Evolutionary conservation across 2,797 vertebrate genomes (phyloP), one percentile per base, ranked within the genome.

Genomic region (Mormyrus proboscirostris): DNA sequence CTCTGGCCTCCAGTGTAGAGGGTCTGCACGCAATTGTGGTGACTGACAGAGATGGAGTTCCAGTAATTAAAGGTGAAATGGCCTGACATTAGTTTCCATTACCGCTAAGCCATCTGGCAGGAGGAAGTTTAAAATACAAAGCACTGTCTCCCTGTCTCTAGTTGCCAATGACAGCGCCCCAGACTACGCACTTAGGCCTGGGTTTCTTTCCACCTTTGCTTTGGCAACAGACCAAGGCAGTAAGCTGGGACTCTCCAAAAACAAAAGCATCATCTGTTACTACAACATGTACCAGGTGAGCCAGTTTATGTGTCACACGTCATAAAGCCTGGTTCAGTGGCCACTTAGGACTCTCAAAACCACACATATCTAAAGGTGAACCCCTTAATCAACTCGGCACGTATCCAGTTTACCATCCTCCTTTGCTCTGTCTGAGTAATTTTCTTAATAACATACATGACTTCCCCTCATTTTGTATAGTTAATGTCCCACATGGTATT

Each of bases 251-350:
- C 97, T 99, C 51, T 99, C 98, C 88, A 99, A 99, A 94, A 99
- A 99, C 93, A 99, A 99, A 93, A 99, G 98, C 90, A 99, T 99
- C 90, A 99, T 99, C 95, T 99, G 98, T 94, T 99, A 99, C 93
- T 99, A 99, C 93, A 99, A 97, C 91, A 96, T 97, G 0, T 98
- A 97, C 91, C 97, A 98, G 96, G 97, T 97, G 91, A 90, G 92
- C 44, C 73, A 29, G 12, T 55, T 5, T n/a, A 7, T 55, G 47
- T 6, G 25, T 86, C 51, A 19, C 50, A 57, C 7, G 14, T 25
- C n/a, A 50, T 50, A 47, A 50, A 10, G 82, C 44, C 44, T 50
- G 6, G 82, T 47, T 84, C 82, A 44, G 38, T 44, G 38, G 38
- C 73, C 16, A 19, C 6, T 44, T 44, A 79, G 47, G 47, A 25